Conservation (phyloP, 2,888 invertebrate genomes). For the Xylocampa areola region DNA sequence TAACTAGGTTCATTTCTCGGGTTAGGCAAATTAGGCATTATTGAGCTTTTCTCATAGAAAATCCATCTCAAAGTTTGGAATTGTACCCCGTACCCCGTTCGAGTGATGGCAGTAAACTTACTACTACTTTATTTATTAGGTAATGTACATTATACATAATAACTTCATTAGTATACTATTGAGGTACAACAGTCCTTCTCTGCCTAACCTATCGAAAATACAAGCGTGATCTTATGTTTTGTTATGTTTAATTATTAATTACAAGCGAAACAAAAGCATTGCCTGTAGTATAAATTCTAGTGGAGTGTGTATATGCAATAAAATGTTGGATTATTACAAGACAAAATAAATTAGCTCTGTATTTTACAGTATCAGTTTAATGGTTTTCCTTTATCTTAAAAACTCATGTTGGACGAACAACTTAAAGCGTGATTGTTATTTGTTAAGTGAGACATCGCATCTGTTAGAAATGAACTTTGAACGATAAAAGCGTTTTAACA, state of each 20-base stretch:
- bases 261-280: background rate
- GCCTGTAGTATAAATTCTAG: background rate
- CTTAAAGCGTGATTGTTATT: slow-evolving; percentile 80
- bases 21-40: no score
- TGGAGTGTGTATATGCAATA: slow-evolving; percentile 6
- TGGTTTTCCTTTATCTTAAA: slow-evolving; percentile 62
- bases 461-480: slow-evolving; percentile 75
- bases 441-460: slow-evolving; percentile 84
- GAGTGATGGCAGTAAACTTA: no score
- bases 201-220: no score
- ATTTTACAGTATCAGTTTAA: slow-evolving; percentile 53
- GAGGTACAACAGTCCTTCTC: no score
- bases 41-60: no score
- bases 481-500: slow-evolving; percentile 80
- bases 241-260: background rate
- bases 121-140: no score
- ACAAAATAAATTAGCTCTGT: slow-evolving; percentile 27
- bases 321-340: slow-evolving; percentile 15
- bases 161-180: no score
- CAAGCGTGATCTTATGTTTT: no score
- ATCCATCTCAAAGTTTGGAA: no score
- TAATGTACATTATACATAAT: no score
- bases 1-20: no score
- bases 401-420: slow-evolving; percentile 61
- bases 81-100: no score